Percentiles rank a stretch among this genome's conserved stretches.
These are phyloP conservation scores for Zaprionus ornatus DNA, from an alignment of 1,140 invertebrate species.

Conservation along the genomic window DNA sequence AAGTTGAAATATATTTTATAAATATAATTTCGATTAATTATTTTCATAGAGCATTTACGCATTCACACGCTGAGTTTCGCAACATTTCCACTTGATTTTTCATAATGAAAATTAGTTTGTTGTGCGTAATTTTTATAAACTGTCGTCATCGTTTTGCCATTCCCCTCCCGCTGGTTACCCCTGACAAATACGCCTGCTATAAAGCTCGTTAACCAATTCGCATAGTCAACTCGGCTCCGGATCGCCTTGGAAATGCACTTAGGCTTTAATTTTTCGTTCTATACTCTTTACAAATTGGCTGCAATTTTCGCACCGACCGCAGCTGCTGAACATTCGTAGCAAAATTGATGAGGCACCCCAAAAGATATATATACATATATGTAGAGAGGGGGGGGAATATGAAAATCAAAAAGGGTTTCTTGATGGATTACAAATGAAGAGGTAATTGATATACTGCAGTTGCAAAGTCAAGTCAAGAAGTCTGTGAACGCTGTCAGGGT, in stretches of 20 bases:
- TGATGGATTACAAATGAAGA: slow-evolving; percentile 76
- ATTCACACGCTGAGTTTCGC: background rate
- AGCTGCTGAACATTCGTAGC: slow-evolving; percentile 46
- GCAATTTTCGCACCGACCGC: slow-evolving; percentile 58
- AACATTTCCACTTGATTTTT: slow-evolving; percentile 39
- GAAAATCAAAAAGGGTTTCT: slow-evolving; percentile 38
- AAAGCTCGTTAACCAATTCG: slow-evolving; percentile 62
- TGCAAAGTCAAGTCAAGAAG: slow-evolving; percentile 44
- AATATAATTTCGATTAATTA: background rate
- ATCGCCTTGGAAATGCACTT: slow-evolving; percentile 80
- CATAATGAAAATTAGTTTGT: slow-evolving; percentile 74
- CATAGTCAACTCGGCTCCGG: slow-evolving; percentile 38
- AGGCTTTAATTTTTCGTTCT: slow-evolving; percentile 67
- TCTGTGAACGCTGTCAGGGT: slow-evolving; percentile 43
- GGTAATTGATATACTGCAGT: slow-evolving; percentile 56
- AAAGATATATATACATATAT: background rate
- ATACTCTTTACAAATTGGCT: slow-evolving; percentile 75
- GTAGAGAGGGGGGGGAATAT: background rate
- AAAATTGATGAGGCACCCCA: slow-evolving; percentile 69
- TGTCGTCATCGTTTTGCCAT: slow-evolving; percentile 70
- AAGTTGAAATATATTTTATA: no score
- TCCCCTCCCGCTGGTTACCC: background rate
- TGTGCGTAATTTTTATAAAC: slow-evolving; percentile 79
- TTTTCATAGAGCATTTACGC: background rate
- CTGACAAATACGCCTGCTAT: slow-evolving; percentile 19